A percentile compares a stretch with the other conserved stretches of the same genome.
Conservation (phyloP, 2,797 vertebrate species). For the Loriculus beryllinus region DNA sequence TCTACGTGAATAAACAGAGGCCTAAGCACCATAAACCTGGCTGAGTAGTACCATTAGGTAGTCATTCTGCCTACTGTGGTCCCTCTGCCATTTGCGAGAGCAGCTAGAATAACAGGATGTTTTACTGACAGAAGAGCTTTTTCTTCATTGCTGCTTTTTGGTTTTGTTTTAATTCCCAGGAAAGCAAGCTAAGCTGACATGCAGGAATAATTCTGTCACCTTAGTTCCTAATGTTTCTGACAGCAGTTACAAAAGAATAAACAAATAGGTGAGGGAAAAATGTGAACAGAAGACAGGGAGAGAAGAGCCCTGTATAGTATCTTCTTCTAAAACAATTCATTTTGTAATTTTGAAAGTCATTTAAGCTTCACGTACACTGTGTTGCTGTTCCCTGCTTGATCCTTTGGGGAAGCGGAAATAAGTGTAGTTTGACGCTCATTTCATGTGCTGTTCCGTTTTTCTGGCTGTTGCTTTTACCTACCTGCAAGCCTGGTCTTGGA, state of each 20-base stretch:
- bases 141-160: neutral
- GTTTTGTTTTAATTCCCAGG: slow-evolving; percentile 11
- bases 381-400: neutral
- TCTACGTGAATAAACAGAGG: neutral
- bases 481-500: neutral
- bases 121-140: neutral
- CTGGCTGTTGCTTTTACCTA: neutral
- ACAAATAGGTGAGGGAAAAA: neutral
- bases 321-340: neutral
- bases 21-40: neutral
- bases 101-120: neutral
- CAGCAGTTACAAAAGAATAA: slow-evolving; percentile 27
- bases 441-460: neutral
- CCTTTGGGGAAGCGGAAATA: neutral
- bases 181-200: neutral
- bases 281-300: neutral
- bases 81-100: neutral
- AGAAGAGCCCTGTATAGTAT: neutral
- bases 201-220: slow-evolving; percentile 10
- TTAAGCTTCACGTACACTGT: neutral
- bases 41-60: neutral
- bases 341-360: neutral
- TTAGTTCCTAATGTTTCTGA: slow-evolving; percentile 9
- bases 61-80: neutral
- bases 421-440: neutral